These are phyloP conservation scores for Calvadosia cruxmelitensis DNA, from an alignment of 30 jellyfish, hydroid and myxozoan genomes.

Conservation along the genomic window DNA sequence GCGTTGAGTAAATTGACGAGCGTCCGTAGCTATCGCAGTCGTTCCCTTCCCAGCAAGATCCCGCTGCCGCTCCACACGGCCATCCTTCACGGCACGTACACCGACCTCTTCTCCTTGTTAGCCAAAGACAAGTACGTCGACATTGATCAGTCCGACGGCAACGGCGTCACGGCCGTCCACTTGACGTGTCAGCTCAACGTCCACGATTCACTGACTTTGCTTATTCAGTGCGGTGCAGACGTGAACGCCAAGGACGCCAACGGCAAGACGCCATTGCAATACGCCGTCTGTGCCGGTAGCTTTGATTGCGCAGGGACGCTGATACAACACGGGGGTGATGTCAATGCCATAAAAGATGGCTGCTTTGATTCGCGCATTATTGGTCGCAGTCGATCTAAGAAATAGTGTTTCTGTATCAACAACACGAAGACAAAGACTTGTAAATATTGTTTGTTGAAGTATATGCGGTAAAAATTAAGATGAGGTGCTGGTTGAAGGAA, in stretches of 20 bases:
- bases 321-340: constrained; percentile 82
- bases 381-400: neutral
- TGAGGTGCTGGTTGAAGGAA: too few species aligned
- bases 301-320: constrained; percentile 79
- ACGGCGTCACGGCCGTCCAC: constrained; percentile 75
- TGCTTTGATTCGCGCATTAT: neutral
- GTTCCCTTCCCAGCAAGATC: constrained; percentile 48
- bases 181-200: constrained; percentile 62
- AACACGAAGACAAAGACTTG: too few species aligned
- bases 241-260: constrained; percentile 44
- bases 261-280: constrained; percentile 57
- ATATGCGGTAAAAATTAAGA: too few species aligned
- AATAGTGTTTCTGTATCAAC: too few species aligned
- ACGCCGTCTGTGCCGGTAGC: constrained; percentile 73
- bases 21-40: constrained; percentile 22
- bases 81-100: constrained; percentile 16
- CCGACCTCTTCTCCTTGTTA: constrained; percentile 28
- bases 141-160: constrained; percentile 36
- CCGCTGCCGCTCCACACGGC: constrained; percentile 51
- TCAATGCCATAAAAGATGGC: constrained; percentile 54
- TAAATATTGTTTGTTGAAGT: too few species aligned
- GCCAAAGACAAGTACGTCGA: constrained; percentile 34
- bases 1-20: neutral
- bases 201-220: constrained; percentile 56
- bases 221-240: constrained; percentile 63